Percentiles rank a stretch among this genome's conserved stretches.
Evolutionary conservation across 2,113 vertebrate species (phyloP).

Genomic region (Ptyas mucosa): DNA sequence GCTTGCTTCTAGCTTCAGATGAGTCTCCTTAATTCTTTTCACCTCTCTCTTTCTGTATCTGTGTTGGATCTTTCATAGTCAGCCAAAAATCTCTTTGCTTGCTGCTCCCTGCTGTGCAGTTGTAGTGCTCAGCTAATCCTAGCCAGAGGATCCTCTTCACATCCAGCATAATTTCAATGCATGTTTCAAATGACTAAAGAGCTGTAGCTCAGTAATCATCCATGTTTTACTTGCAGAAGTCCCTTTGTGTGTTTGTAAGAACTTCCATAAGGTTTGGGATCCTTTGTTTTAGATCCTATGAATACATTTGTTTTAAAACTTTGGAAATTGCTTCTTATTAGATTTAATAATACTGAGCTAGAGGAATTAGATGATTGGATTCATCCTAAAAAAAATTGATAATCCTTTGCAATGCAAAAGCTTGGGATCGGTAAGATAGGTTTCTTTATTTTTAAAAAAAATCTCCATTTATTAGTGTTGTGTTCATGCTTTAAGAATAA

Average conservation of each 20-base stretch:
- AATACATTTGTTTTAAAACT: not conserved
- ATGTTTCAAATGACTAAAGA: not conserved
- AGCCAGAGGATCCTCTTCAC: not conserved
- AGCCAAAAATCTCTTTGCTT: not conserved
- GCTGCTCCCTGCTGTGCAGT: not conserved
- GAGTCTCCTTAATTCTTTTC: not conserved
- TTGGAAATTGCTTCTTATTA: not conserved
- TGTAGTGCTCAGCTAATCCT: not conserved
- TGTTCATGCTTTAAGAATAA: too few species aligned
- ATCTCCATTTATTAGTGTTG: too few species aligned
- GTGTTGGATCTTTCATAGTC: not conserved
- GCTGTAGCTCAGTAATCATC: not conserved
- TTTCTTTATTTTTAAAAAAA: too few species aligned
- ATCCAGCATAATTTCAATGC: not conserved
- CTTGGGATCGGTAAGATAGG: too few species aligned
- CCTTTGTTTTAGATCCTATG: not conserved
- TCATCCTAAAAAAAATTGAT: too few species aligned
- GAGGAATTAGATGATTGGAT: too few species aligned
- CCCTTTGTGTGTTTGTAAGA: not conserved
- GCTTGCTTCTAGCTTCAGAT: not conserved
- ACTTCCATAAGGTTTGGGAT: not conserved
- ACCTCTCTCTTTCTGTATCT: not conserved
- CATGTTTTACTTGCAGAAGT: not conserved
- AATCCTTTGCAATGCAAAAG: too few species aligned
- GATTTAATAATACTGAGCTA: not conserved